phyloP scores from a whole-genome alignment of 2,797 vertebrate species.

The Falco biarmicus region DNA sequence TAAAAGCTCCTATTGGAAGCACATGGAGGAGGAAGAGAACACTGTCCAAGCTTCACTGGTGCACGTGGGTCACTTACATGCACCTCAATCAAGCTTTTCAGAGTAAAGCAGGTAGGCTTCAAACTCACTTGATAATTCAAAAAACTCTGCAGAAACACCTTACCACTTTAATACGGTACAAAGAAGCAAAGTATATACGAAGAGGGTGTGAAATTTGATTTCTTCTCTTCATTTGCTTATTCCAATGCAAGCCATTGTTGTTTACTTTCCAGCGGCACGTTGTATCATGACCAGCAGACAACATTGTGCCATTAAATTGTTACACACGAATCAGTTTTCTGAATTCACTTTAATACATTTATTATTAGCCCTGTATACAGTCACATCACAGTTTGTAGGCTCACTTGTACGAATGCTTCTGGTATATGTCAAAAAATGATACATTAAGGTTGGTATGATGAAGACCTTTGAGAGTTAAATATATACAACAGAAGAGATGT shows the following conservation, averaged over 20 bases:
- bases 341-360: not conserved
- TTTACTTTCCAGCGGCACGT: not conserved
- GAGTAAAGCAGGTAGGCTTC: not conserved
- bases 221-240: not conserved
- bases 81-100: not conserved
- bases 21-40: not conserved
- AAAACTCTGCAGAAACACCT: not conserved
- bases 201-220: not conserved
- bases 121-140: not conserved
- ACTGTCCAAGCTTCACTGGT: not conserved
- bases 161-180: not conserved
- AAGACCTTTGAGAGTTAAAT: not conserved
- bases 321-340: not conserved
- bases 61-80: not conserved
- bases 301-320: not conserved
- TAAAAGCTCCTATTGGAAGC: not conserved
- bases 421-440: not conserved
- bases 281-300: not conserved
- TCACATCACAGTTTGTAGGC: not conserved
- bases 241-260: not conserved
- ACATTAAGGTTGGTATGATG: not conserved
- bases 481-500: not conserved
- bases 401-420: constrained; percentile 14
- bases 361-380: not conserved
- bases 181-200: not conserved